phyloP scores from a whole-genome alignment of 1,140 invertebrate species.

The Drosophila kepulauana region DNA sequence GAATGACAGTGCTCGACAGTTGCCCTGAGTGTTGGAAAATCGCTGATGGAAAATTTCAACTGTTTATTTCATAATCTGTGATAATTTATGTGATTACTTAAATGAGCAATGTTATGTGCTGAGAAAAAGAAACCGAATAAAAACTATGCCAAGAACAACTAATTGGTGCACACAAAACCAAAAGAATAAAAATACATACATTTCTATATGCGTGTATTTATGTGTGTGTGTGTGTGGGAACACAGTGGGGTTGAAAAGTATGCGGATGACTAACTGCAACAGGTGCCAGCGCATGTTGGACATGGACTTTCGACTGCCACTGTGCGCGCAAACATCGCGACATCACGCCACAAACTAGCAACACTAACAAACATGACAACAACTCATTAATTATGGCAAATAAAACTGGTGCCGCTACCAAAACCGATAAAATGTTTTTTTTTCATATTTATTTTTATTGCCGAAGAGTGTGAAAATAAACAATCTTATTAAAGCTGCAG shows the following conservation, averaged over 20 bases:
- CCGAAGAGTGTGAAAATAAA: neutral
- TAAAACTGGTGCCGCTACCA: constrained; percentile 30
- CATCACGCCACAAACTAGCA: constrained; percentile 48
- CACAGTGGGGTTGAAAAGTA: constrained; percentile 47
- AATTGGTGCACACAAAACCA: constrained; percentile 63
- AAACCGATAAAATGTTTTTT: neutral
- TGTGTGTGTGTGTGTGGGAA: neutral
- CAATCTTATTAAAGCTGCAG: neutral
- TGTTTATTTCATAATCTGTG: constrained; percentile 65
- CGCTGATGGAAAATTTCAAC: constrained; percentile 33
- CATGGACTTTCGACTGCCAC: constrained; percentile 21
- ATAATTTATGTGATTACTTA: constrained; percentile 82
- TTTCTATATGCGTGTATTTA: neutral
- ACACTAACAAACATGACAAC: constrained; percentile 57
- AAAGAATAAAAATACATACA: constrained; percentile 16
- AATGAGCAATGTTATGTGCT: constrained; percentile 67
- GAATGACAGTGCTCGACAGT: constrained; percentile 28
- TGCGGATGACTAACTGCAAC: constrained; percentile 48
- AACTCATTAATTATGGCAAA: constrained; percentile 55
- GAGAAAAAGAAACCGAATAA: constrained; percentile 52
- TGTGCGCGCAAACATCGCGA: constrained; percentile 46
- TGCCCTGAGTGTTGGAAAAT: constrained; percentile 25
- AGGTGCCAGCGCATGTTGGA: constrained; percentile 35
- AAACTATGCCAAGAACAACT: constrained; percentile 80
- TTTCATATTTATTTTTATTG: neutral